phyloP scores from a whole-genome alignment of 2,888 invertebrate species.

The Ligdia adustata region DNA sequence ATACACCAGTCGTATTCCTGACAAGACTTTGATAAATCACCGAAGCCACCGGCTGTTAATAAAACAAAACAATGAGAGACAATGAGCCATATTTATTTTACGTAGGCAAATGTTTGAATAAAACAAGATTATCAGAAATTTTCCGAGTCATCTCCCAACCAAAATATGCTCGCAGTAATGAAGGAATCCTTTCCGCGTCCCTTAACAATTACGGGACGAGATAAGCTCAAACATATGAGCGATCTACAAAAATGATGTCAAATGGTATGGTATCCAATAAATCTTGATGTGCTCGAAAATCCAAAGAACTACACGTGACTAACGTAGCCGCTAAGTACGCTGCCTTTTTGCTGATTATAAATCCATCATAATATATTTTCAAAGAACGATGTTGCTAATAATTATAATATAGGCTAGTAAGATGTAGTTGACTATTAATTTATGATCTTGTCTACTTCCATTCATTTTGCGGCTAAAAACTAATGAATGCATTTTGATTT shows the following conservation, averaged over 20 bases:
- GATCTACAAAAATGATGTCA: conserved; percentile 57
- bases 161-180: conserved; percentile 39
- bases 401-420: too few species aligned
- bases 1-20: conserved; percentile 17
- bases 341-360: too few species aligned
- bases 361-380: too few species aligned
- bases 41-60: conserved; percentile 19
- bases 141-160: conserved; percentile 38
- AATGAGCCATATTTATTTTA: conserved; percentile 27
- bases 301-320: background rate
- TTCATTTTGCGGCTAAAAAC: too few species aligned
- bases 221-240: conserved; percentile 59
- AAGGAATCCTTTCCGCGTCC: conserved; percentile 47
- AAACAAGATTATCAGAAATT: conserved; percentile 30
- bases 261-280: conserved; percentile 30
- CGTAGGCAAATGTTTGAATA: conserved; percentile 22
- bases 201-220: conserved; percentile 51
- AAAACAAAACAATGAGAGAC: conserved; percentile 26
- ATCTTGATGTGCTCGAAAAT: too few species aligned
- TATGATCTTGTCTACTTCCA: too few species aligned
- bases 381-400: too few species aligned
- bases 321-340: too few species aligned
- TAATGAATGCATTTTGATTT: too few species aligned
- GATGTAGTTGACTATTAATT: too few species aligned
- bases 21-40: conserved; percentile 23